Evolutionary conservation across 2,113 vertebrate genomes (phyloP), one percentile per base, ranked within the genome.

Genomic region (Pyrgilauda ruficollis): DNA sequence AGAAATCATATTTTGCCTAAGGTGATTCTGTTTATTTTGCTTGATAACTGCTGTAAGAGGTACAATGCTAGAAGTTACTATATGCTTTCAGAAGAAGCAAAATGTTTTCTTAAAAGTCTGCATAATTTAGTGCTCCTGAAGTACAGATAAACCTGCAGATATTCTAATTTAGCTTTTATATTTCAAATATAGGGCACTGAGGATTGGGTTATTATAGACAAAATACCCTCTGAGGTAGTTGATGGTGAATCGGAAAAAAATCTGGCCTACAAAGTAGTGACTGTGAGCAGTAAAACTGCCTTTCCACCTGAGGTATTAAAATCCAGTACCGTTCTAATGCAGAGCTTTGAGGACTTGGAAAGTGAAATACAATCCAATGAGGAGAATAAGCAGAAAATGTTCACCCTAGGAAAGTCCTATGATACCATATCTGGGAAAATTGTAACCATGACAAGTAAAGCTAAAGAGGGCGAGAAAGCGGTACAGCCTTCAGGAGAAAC

Each of bases 171-270:
- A 98, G 98, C 97, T 98, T 98, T 99, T 98, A 98, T 99, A 98
- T 98, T 97, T 98, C 96, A 97, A 97, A 98, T 98, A 98, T 98
- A 99, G 98, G 98, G 98, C 98, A 95, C 98, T 98, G 98, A 98
- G 97, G 97, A 98, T 97, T 98, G 98, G 97, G 98, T 98, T 98
- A 98, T 98, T 98, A 96, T 98, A 98, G 99, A 99, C 95, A 98
- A 96, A 98, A 96, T 99, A 97, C 99, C 98, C 96, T 97, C 98
- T 97, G 98, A 99, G 98, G 96, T 98, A 97, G 97, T 98, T 98
- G 98, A 97, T 97, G 98, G 96, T 98, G 98, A 98, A 96, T 98
- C 96, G 87, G 98, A 97, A 98, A 98, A 97, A 96, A 96, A 96
- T 93, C 96, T 98, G 97, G 97, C 98, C 81, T 98, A 98, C 97